A percentile compares a stretch with the other conserved stretches of the same genome.
Conservation (phyloP, 2,113 vertebrate genomes). For the Cromileptes altivelis region DNA sequence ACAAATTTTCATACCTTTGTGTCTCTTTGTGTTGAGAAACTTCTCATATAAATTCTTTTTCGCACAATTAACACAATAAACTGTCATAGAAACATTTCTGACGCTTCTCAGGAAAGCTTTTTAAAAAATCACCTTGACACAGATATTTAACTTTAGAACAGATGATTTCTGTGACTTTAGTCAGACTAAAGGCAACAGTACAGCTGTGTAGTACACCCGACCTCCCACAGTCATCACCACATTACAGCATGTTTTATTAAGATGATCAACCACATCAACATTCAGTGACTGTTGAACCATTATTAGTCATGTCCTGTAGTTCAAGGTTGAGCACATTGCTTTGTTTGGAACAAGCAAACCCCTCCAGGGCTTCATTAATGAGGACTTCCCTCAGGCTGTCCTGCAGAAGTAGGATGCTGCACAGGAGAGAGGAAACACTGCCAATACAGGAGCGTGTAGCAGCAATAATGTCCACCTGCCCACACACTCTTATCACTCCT, state of each 20-base stretch:
- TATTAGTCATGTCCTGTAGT: constrained; percentile 37
- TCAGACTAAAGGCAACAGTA: too few species aligned
- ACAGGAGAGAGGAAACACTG: constrained; percentile 43
- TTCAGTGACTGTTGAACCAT: not conserved
- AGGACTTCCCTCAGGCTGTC: constrained; percentile 64
- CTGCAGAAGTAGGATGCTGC: constrained; percentile 55
- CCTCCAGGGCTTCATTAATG: constrained; percentile 47
- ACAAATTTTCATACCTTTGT: too few species aligned
- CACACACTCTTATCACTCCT: constrained; percentile 43
- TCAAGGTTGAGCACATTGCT: constrained; percentile 46
- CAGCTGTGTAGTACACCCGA: not conserved
- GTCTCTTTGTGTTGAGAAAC: too few species aligned
- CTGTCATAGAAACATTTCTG: too few species aligned
- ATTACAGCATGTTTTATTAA: not conserved
- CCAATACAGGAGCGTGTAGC: constrained; percentile 22
- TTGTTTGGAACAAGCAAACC: constrained; percentile 57
- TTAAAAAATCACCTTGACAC: too few species aligned
- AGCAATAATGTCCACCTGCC: constrained; percentile 51
- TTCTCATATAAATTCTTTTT: too few species aligned
- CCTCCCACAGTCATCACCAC: not conserved
- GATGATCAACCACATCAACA: not conserved
- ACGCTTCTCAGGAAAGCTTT: too few species aligned
- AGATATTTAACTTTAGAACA: too few species aligned
- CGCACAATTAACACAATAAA: too few species aligned
- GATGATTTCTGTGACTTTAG: too few species aligned